These are phyloP conservation scores for Oegoconia quadripuncta DNA, from an alignment of 2,888 invertebrate genomes.

Conservation along the genomic window DNA sequence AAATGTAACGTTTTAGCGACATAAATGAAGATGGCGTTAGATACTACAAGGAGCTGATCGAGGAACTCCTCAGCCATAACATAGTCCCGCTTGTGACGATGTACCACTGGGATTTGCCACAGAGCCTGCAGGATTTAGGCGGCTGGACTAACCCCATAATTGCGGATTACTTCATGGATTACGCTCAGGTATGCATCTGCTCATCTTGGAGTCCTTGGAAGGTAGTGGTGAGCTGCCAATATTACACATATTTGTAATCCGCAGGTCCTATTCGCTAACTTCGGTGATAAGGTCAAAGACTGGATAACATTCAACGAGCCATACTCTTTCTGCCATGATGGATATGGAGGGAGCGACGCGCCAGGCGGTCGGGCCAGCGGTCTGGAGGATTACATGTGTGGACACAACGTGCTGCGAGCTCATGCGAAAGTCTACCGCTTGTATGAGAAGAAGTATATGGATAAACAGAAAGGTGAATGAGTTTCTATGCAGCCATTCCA, in stretches of 20 bases:
- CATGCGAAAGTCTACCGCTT: conserved; percentile 82
- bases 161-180: conserved; percentile 80
- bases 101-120: conserved; percentile 84
- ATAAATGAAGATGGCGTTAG: conserved; percentile 59
- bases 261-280: conserved; percentile 66
- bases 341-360: conserved; percentile 72
- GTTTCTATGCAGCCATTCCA: too few relatives aligned
- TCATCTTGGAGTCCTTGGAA: neutral
- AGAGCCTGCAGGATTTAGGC: conserved; percentile 77
- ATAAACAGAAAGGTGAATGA: conserved; percentile 24
- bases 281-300: conserved; percentile 65
- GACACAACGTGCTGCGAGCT: conserved; percentile 81
- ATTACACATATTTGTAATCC: neutral
- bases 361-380: conserved; percentile 73
- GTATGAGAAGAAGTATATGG: conserved; percentile 68
- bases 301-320: conserved; percentile 86
- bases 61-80: conserved; percentile 70
- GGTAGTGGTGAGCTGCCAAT: neutral
- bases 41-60: conserved; percentile 81
- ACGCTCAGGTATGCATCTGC: conserved; percentile 62
- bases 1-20: too few relatives aligned
- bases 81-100: conserved; percentile 82
- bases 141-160: conserved; percentile 82
- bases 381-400: conserved; percentile 80
- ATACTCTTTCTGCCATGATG: conserved; percentile 57